Evolutionary conservation across 2,797 vertebrate genomes (phyloP).

Genomic region (Anguilla marmorata): DNA sequence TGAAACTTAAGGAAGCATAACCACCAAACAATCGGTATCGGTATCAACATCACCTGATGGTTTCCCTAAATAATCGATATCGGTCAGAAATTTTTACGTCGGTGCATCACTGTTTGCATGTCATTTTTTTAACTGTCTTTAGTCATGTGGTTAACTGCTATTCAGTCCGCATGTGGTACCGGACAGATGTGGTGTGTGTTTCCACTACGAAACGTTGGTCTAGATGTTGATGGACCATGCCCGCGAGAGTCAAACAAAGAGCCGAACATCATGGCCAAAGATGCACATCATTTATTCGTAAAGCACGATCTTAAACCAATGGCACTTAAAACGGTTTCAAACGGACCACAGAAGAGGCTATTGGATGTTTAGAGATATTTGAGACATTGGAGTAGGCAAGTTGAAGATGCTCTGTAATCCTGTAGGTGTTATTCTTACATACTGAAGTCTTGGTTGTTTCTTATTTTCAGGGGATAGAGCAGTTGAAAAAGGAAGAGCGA

Average conservation of each 20-base stretch:
- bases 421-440: slow-evolving; percentile 42
- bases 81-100: too few relatives aligned
- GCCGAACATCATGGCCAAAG: neutral
- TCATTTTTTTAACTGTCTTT: neutral
- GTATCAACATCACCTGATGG: too few relatives aligned
- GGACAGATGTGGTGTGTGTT: neutral
- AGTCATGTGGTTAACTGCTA: neutral
- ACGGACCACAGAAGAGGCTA: neutral
- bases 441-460: slow-evolving; percentile 78
- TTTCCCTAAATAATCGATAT: too few relatives aligned
- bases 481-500: slow-evolving; percentile 99
- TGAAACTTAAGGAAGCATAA: too few relatives aligned
- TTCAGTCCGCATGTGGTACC: neutral
- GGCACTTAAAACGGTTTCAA: neutral
- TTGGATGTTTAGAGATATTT: neutral
- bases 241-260: neutral
- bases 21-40: too few relatives aligned
- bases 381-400: neutral
- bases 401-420: neutral
- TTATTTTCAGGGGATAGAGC: slow-evolving; percentile 98
- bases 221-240: neutral
- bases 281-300: neutral
- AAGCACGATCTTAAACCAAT: neutral
- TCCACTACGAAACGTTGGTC: neutral
- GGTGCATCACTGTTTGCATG: neutral